These are phyloP conservation scores for Platysternon megacephalum DNA, from an alignment of 2,113 vertebrate species.

Conservation along the genomic window DNA sequence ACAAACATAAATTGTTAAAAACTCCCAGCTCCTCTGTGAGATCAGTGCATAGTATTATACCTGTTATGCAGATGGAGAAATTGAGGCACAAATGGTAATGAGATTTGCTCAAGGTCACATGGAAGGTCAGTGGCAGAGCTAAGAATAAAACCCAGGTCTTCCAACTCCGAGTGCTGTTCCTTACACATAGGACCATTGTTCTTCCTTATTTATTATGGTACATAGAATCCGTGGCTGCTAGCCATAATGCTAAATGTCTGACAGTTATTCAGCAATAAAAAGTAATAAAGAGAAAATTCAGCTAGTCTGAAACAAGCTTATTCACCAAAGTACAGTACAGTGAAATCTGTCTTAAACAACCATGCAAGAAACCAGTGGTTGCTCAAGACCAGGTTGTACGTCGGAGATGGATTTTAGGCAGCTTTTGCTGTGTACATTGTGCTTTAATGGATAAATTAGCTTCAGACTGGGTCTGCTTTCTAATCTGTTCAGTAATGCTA, in stretches of 20 bases:
- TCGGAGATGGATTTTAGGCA: not conserved
- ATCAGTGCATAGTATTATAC: not conserved
- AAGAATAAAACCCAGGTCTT: not conserved
- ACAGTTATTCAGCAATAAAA: not conserved
- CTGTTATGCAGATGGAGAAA: not conserved
- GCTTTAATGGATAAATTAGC: not conserved
- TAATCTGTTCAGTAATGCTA: not conserved
- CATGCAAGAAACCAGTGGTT: not conserved
- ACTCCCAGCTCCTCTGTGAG: not conserved
- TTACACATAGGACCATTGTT: not conserved
- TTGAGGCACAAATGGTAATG: not conserved
- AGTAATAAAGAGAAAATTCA: constrained; percentile 8
- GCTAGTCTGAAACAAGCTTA: not conserved
- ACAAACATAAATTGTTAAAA: not conserved
- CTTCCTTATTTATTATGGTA: not conserved
- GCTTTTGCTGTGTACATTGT: not conserved
- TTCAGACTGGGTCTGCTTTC: not conserved
- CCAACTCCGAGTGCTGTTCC: not conserved
- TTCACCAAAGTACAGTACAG: not conserved
- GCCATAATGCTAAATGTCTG: not conserved
- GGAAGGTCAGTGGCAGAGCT: constrained; percentile 33
- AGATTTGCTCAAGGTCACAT: constrained; percentile 26
- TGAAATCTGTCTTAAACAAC: not conserved
- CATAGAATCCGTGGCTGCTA: not conserved
- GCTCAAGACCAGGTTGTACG: not conserved